A percentile compares a stretch with the other conserved stretches of the same genome.
These are phyloP conservation scores for Notolabrus celidotus DNA, from an alignment of 2,797 vertebrate genomes.

Conservation along the genomic window DNA sequence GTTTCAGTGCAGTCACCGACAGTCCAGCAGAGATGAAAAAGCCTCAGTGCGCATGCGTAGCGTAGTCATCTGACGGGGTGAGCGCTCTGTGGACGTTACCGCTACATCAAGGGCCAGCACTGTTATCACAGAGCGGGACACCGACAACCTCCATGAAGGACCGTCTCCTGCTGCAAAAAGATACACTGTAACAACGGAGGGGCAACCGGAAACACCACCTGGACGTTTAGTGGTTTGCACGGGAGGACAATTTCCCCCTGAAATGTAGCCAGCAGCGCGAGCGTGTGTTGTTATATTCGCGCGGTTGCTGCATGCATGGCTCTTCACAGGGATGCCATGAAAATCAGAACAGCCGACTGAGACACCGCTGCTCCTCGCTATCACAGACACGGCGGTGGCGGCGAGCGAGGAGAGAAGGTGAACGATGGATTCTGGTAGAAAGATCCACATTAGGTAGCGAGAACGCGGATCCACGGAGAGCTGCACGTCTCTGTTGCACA, in stretches of 20 bases:
- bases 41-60: conserved; percentile 69
- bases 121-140: conserved; percentile 41
- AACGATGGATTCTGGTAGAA: conserved; percentile 72
- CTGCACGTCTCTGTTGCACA: conserved; percentile 56
- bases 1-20: background rate
- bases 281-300: conserved; percentile 43
- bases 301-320: conserved; percentile 66
- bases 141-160: conserved; percentile 31
- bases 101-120: conserved; percentile 60
- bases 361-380: conserved; percentile 67
- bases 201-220: background rate
- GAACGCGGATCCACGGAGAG: conserved; percentile 64
- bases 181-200: background rate
- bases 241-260: conserved; percentile 16
- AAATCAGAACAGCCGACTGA: conserved; percentile 72
- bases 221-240: background rate
- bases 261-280: conserved; percentile 59
- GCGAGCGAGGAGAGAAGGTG: conserved; percentile 34
- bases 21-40: conserved; percentile 2
- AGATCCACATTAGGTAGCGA: conserved; percentile 74
- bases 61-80: conserved; percentile 71
- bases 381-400: conserved; percentile 47
- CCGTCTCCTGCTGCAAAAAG: conserved; percentile 27
- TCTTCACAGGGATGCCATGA: conserved; percentile 77
- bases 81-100: conserved; percentile 46